Conservation (phyloP, 2,113 vertebrate genomes). For the Platichthys flesus region DNA sequence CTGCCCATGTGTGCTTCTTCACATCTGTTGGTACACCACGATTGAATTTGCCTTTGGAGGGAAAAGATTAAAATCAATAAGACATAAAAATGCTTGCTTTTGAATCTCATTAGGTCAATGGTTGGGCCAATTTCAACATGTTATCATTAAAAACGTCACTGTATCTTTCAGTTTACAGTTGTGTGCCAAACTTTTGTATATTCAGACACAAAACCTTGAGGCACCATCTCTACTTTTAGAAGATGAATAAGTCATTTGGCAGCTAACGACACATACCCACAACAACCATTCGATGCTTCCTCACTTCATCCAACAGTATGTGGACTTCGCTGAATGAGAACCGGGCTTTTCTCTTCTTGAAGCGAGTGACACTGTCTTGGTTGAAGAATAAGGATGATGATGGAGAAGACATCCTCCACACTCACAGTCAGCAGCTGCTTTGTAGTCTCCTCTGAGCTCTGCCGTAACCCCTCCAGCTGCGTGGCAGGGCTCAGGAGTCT, state of each 20-base stretch:
- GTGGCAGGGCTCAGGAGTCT: constrained; percentile 4
- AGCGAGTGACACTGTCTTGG: constrained; percentile 72
- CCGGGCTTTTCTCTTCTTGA: constrained; percentile 85
- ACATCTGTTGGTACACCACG: constrained; percentile 78
- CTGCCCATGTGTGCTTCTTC: constrained; percentile 83
- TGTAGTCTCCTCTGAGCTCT: constrained; percentile 1
- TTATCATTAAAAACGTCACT: too few species aligned
- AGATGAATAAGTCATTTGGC: background rate
- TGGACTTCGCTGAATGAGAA: constrained; percentile 84
- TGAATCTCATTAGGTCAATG: too few species aligned
- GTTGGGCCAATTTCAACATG: background rate
- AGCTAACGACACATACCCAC: constrained; percentile 75
- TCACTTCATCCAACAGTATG: constrained; percentile 84
- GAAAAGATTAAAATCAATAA: background rate
- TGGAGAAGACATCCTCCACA: constrained; percentile 78
- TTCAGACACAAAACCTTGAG: background rate
- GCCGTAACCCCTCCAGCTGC: constrained; percentile 19
- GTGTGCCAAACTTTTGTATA: too few species aligned
- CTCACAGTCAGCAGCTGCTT: constrained; percentile 35
- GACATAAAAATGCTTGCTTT: too few species aligned
- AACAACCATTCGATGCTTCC: constrained; percentile 80
- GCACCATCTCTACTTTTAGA: background rate
- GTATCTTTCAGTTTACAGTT: too few species aligned
- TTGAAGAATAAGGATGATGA: constrained; percentile 57
- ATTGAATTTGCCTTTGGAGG: constrained; percentile 81